Conservation (phyloP, 2,888 invertebrate genomes). For the Eilema sororculum region DNA sequence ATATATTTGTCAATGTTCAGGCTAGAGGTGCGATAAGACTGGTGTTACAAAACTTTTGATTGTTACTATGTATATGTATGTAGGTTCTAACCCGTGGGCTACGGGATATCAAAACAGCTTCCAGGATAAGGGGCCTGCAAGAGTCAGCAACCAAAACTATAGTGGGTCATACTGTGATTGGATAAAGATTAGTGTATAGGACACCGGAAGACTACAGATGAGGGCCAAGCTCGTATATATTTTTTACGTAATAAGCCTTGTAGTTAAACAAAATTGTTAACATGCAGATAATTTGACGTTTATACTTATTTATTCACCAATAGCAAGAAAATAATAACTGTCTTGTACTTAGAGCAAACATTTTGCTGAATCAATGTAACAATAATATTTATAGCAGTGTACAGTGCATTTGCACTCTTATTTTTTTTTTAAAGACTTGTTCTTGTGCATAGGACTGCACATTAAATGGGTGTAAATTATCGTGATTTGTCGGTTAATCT, state of each 20-base stretch:
- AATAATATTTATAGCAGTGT: background rate
- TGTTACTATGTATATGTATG: background rate
- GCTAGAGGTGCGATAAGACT: constrained; percentile 39
- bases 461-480: constrained; percentile 20
- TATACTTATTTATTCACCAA: constrained; percentile 12
- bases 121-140: background rate
- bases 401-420: background rate
- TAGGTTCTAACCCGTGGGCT: background rate
- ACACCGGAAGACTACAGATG: constrained; percentile 49
- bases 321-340: background rate
- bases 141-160: constrained; percentile 20
- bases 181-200: constrained; percentile 45
- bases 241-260: constrained; percentile 46
- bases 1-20: constrained; percentile 7
- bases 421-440: background rate
- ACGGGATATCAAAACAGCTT: background rate
- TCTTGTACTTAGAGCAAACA: background rate
- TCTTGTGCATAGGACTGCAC: constrained; percentile 14
- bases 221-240: constrained; percentile 55
- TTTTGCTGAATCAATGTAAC: background rate
- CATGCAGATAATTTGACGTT: constrained; percentile 7
- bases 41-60: constrained; percentile 26
- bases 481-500: constrained; percentile 4
- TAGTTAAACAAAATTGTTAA: constrained; percentile 25
- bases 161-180: constrained; percentile 36